Evolutionary conservation across 2,113 vertebrate genomes (phyloP).

Genomic region (Cathartes aura): DNA sequence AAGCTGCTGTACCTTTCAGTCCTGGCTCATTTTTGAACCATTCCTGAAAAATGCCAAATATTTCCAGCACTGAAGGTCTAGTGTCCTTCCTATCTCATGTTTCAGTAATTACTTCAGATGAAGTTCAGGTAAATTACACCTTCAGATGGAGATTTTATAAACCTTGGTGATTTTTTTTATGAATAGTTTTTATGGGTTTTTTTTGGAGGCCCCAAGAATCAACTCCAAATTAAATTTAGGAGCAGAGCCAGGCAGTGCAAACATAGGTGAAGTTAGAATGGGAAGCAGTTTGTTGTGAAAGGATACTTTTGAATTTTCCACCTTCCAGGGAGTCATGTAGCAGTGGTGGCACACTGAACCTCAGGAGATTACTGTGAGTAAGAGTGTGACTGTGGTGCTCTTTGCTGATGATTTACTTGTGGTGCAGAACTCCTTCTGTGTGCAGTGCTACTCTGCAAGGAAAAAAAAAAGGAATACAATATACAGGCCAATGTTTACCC

Average conservation of each 20-base stretch:
- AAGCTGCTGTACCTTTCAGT: not conserved
- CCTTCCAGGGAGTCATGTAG: not conserved
- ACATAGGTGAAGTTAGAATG: not conserved
- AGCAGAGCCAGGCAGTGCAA: not conserved
- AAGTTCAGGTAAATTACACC: not conserved
- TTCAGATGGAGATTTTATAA: not conserved
- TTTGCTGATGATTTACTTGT: not conserved
- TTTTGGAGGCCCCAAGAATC: not conserved
- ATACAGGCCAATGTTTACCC: not conserved
- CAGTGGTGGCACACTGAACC: not conserved
- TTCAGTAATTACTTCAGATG: not conserved
- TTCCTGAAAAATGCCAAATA: not conserved
- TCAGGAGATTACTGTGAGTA: fast-evolving
- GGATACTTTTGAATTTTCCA: not conserved
- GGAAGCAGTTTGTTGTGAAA: not conserved
- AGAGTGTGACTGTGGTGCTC: not conserved
- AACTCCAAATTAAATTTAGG: not conserved
- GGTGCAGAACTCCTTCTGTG: not conserved
- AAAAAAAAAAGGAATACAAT: not conserved
- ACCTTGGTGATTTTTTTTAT: not conserved
- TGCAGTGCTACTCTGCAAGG: not conserved
- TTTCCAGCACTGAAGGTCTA: not conserved
- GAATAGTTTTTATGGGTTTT: not conserved
- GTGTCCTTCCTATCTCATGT: not conserved
- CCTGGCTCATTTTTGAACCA: not conserved